phyloP scores from a whole-genome alignment of 2,888 invertebrate genomes.

The Hyppa rectilinea region DNA sequence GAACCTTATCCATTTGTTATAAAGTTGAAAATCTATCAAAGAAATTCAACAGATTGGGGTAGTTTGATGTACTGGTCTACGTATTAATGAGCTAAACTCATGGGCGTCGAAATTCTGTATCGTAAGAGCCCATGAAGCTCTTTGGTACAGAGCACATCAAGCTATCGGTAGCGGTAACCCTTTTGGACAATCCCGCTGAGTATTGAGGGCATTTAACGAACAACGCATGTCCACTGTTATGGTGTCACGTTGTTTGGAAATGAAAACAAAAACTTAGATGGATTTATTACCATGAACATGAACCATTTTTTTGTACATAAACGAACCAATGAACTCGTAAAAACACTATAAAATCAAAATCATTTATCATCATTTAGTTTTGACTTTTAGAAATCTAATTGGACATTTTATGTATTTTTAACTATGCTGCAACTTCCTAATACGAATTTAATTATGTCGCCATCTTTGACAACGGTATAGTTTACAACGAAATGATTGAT shows the following conservation, averaged over 20 bases:
- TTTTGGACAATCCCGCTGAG: too few species aligned
- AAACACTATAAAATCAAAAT: slow-evolving; percentile 15
- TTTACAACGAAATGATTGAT: background rate
- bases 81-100: background rate
- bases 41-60: too few species aligned
- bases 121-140: background rate
- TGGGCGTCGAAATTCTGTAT: background rate
- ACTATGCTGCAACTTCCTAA: slow-evolving; percentile 7
- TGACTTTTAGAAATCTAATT: slow-evolving; percentile 11
- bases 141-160: too few species aligned
- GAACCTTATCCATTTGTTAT: too few species aligned
- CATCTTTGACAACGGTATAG: background rate
- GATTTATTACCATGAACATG: background rate
- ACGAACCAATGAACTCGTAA: slow-evolving; percentile 11
- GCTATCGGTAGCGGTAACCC: too few species aligned
- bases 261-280: slow-evolving; percentile 11
- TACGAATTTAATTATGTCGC: background rate
- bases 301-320: slow-evolving; percentile 7
- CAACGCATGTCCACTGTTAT: too few species aligned
- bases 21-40: too few species aligned
- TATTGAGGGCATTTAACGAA: too few species aligned
- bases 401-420: slow-evolving; percentile 20
- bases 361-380: slow-evolving; percentile 34
- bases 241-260: too few species aligned
- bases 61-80: too few species aligned